Evolutionary conservation across 1,140 invertebrate genomes (phyloP).

Genomic region (Brachystomella parvula): DNA sequence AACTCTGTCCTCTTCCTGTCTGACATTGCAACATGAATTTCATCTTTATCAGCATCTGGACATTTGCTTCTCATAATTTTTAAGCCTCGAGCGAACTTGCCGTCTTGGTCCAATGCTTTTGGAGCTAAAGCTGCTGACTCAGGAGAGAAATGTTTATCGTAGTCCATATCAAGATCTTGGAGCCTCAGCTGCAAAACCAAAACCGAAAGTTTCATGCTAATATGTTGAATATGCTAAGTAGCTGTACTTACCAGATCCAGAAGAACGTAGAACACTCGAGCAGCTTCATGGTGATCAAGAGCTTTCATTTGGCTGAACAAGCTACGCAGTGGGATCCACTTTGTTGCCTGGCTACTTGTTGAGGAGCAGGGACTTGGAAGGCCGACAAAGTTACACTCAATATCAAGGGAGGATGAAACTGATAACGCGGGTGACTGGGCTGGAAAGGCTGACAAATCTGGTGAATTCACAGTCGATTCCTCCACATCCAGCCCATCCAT

Average conservation of each 20-base stretch:
- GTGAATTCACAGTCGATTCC: not conserved
- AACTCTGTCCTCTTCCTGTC: no score
- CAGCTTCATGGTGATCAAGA: slow-evolving; percentile 22
- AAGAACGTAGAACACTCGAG: slow-evolving; percentile 28
- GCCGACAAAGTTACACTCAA: not conserved
- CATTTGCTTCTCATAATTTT: no score
- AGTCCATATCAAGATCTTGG: no score
- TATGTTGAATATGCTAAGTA: no score
- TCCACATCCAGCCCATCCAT: slow-evolving; percentile 12
- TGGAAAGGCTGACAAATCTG: not conserved
- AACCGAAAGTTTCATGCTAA: no score
- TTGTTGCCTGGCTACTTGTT: slow-evolving; percentile 5
- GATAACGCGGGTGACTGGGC: not conserved
- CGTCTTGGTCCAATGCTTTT: no score
- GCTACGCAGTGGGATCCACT: slow-evolving; percentile 25
- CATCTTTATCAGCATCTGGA: no score
- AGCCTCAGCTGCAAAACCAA: no score
- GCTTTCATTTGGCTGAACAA: slow-evolving; percentile 31
- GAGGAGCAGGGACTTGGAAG: not conserved
- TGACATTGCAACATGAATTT: no score
- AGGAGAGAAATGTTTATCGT: no score
- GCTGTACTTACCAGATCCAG: slow-evolving; percentile 34
- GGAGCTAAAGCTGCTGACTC: no score
- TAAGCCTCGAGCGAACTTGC: no score
- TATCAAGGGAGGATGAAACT: not conserved